These are phyloP conservation scores for Pocillopora damicornis DNA, from an alignment of 64 coral and sea anemone species.

Conservation along the genomic window DNA sequence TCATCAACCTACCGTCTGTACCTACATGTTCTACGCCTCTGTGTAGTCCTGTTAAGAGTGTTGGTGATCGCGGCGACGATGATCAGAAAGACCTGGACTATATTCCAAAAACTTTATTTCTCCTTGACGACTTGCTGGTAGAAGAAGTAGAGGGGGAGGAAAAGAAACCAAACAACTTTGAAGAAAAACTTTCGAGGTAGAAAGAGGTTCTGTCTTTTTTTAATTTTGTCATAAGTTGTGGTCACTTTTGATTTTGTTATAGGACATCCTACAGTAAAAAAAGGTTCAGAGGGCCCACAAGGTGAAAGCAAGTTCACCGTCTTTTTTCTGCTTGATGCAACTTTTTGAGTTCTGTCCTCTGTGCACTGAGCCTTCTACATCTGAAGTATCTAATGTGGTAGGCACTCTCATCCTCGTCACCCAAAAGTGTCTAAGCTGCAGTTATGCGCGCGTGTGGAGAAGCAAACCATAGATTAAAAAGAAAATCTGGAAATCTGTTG, in stretches of 20 bases:
- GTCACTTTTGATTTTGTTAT: background rate
- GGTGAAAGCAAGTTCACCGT: slow-evolving; percentile 22
- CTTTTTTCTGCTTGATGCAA: slow-evolving; percentile 4
- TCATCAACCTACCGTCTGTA: too few species aligned
- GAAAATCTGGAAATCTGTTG: slow-evolving; percentile 1
- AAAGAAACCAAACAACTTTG: too few species aligned
- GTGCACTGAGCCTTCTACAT: background rate
- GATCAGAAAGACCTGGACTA: too few species aligned
- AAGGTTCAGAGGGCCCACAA: background rate
- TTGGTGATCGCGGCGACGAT: too few species aligned
- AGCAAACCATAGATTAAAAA: slow-evolving; percentile 8
- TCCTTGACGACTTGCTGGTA: too few species aligned
- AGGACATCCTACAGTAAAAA: background rate
- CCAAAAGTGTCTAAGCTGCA: slow-evolving; percentile 15
- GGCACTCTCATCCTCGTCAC: slow-evolving; percentile 19
- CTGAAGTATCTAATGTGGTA: background rate
- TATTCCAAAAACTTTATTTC: too few species aligned
- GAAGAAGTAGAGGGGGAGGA: too few species aligned
- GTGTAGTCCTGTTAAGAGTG: too few species aligned
- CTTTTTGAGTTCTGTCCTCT: slow-evolving; percentile 19
- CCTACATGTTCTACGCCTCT: too few species aligned
- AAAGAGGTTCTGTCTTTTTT: too few species aligned
- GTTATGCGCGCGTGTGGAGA: background rate
- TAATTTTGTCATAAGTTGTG: background rate
- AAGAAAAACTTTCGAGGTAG: too few species aligned